These are phyloP conservation scores for Galerucella calmariensis DNA, from an alignment of 2,888 invertebrate genomes.

Conservation along the genomic window DNA sequence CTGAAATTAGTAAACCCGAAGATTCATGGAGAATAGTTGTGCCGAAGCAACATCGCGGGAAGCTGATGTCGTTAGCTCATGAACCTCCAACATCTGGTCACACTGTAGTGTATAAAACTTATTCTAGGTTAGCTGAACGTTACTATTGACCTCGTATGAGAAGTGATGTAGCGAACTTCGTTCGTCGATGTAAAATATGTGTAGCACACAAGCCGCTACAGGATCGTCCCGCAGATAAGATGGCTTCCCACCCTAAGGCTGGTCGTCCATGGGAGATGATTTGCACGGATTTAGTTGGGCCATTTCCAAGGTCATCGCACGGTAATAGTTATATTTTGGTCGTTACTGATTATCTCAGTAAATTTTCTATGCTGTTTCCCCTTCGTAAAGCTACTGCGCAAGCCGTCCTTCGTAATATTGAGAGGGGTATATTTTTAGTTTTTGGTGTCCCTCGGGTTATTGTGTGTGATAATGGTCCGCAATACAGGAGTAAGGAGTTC, in stretches of 20 bases:
- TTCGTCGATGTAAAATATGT: neutral
- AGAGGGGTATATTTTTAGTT: slow-evolving; percentile 18
- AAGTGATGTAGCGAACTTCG: neutral
- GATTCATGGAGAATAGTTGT: slow-evolving; percentile 9
- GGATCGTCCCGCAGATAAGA: neutral
- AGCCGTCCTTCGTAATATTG: neutral
- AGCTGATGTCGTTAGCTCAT: neutral
- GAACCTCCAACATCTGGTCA: slow-evolving; percentile 1
- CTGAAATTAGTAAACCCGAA: neutral
- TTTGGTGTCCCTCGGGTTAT: neutral
- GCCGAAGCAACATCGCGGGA: neutral
- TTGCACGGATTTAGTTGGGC: slow-evolving; percentile 45
- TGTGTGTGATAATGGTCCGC: too few species aligned
- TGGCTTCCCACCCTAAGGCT: slow-evolving; percentile 10
- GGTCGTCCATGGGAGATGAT: slow-evolving; percentile 43
- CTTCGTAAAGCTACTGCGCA: slow-evolving; percentile 24
- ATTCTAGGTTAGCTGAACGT: neutral
- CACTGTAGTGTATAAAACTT: neutral
- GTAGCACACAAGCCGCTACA: neutral
- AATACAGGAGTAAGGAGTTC: too few species aligned
- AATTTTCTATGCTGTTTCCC: slow-evolving; percentile 28
- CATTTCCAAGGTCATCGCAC: slow-evolving; percentile 27
- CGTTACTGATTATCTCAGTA: slow-evolving; percentile 24
- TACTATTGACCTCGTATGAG: too few species aligned
- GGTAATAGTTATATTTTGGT: slow-evolving; percentile 25